Evolutionary conservation across 2,888 invertebrate species (phyloP).

Genomic region (Gasteruption jaculator): DNA sequence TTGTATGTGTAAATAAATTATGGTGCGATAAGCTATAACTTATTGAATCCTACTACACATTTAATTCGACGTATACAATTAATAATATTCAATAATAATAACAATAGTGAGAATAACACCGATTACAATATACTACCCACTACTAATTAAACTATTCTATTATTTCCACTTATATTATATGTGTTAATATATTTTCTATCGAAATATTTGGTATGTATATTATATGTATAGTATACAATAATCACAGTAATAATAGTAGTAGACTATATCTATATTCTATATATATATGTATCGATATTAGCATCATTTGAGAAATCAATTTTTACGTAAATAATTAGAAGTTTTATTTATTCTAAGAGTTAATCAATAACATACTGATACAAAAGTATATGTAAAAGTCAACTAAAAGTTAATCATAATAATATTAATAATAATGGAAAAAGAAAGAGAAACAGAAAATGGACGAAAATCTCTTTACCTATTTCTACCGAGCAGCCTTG

Average conservation of each 20-base stretch:
- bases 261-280: too few species aligned
- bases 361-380: too few species aligned
- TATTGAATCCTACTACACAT: conserved; percentile 39
- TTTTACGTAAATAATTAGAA: conserved; percentile 18
- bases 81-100: conserved; percentile 46
- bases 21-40: not conserved
- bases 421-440: too few species aligned
- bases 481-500: too few species aligned
- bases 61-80: conserved; percentile 49
- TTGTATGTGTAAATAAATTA: conserved; percentile 2
- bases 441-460: too few species aligned
- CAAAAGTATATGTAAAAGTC: too few species aligned
- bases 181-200: conserved; percentile 1
- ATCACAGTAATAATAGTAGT: not conserved
- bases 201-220: conserved; percentile 3
- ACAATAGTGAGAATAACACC: too few species aligned
- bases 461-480: too few species aligned
- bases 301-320: conserved; percentile 9
- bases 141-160: conserved; percentile 50
- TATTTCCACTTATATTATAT: conserved; percentile 13
- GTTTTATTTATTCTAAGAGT: too few species aligned
- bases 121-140: conserved; percentile 50
- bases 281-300: too few species aligned
- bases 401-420: too few species aligned
- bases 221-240: conserved; percentile 3